Evolutionary conservation across 1,140 invertebrate species (phyloP), one percentile per base, ranked within the genome.

Genomic region (Drosophila miranda): DNA sequence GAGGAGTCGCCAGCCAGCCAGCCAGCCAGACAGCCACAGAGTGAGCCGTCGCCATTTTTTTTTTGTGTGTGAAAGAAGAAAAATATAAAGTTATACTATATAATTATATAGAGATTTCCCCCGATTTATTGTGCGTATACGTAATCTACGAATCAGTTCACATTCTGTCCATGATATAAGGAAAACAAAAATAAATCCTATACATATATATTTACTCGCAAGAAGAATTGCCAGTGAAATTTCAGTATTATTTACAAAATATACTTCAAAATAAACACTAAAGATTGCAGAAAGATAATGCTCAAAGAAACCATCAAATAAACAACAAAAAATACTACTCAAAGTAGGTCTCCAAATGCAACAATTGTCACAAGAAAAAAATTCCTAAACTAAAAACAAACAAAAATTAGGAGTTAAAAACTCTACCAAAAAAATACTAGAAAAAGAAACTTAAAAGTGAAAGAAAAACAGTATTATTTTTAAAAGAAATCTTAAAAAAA

Each of bases 401-500:
- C 16, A 56, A 16, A 44, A 26, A 26, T 26, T 26, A 26, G 23
- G 64, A 64, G 61, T 79, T 80, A 46, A 30, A 79, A 79, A 80
- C 78, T 76, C 66, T 51, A 45, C 43, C 42, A 71, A 49, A 21
- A 52, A 44, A 58, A 34, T 41, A 11, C 41, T 8, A 11, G 23
- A 48, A 46, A 26, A 49, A 46, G 16, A 63, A 56, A 45, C 38
- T 28, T 21, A 3, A 50, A 75, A 57, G 53, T 54, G 46, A 62
- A 72, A 54, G 43, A 73, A 63, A 23, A 57, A 45, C 69, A 73
- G 70, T 73, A 73, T 73, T 73, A 73, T 77, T 70, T 77, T 66
- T 66, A 66, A 58, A 43, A 48, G 41, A 50, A 75, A 54, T 48
- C 28, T 30, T 9, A 49, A 46, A 44, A 44, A 44, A 44, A 30